Conservation (phyloP, 2,113 vertebrate genomes). For the Macrotis lagotis region DNA sequence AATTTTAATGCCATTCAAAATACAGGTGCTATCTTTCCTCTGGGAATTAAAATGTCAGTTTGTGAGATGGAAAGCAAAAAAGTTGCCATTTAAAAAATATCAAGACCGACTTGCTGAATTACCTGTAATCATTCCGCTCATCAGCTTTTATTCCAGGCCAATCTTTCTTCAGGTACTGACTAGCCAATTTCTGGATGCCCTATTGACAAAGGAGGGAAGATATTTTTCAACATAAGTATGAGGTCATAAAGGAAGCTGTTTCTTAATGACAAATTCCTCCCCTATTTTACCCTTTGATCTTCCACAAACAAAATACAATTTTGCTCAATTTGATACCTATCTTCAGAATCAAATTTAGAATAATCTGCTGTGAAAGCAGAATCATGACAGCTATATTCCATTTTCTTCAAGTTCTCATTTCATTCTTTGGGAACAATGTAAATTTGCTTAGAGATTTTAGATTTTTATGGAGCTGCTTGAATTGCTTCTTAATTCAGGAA, state of each 20-base stretch:
- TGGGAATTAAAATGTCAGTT: constrained; percentile 46
- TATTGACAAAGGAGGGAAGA: constrained; percentile 74
- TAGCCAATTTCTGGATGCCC: constrained; percentile 98
- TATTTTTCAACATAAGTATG: constrained; percentile 50
- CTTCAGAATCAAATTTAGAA: constrained; percentile 32
- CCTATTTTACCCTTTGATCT: background rate
- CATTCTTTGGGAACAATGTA: constrained; percentile 26
- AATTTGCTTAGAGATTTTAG: constrained; percentile 28
- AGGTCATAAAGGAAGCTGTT: constrained; percentile 26
- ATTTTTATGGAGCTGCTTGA: constrained; percentile 15
- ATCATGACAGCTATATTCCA: constrained; percentile 23
- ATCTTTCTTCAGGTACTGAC: constrained; percentile 97
- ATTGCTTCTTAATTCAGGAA: constrained; percentile 38
- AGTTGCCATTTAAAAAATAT: constrained; percentile 6
- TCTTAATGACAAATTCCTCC: constrained; percentile 49
- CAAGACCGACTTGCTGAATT: constrained; percentile 66
- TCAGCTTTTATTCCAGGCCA: constrained; percentile 95
- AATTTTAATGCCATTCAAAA: background rate
- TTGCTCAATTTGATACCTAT: constrained; percentile 47
- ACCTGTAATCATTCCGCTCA: constrained; percentile 96
- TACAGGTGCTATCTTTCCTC: background rate
- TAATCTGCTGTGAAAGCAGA: constrained; percentile 25
- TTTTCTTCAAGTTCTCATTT: constrained; percentile 11
- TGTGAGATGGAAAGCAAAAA: constrained; percentile 1
- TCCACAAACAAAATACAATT: constrained; percentile 16